phyloP scores from a whole-genome alignment of 2,797 vertebrate genomes.

The Gallinago nigripennis region DNA sequence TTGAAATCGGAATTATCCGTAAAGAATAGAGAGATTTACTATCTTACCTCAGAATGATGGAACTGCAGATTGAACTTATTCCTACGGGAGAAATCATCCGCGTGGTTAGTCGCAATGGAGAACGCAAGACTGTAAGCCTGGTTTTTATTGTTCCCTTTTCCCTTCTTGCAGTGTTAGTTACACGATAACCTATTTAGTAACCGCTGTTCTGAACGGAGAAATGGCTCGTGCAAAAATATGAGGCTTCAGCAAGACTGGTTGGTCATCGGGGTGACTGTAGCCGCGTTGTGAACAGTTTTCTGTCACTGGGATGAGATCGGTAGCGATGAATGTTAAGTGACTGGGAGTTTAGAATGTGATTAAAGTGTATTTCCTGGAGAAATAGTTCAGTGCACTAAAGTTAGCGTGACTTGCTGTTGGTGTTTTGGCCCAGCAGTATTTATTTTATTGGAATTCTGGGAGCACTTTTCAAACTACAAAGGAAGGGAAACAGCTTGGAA shows the following conservation, averaged over 20 bases:
- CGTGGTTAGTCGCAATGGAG: slow-evolving; percentile 59
- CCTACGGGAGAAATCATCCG: slow-evolving; percentile 80
- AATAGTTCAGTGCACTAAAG: neutral
- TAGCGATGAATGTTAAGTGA: neutral
- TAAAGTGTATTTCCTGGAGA: neutral
- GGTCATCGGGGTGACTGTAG: neutral
- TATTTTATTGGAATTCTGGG: neutral
- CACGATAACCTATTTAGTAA: neutral
- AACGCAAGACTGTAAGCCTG: slow-evolving; percentile 74
- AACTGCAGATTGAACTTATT: slow-evolving; percentile 71
- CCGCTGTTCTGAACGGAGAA: neutral
- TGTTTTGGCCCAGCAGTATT: neutral
- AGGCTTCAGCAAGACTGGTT: neutral
- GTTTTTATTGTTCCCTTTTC: neutral
- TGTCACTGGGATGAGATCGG: neutral
- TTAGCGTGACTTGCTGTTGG: neutral
- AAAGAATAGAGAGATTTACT: neutral
- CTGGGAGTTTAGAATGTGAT: neutral
- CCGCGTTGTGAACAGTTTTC: neutral
- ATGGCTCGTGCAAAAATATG: fast-evolving
- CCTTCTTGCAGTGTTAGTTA: neutral
- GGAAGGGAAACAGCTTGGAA: neutral
- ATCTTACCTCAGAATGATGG: slow-evolving; percentile 56
- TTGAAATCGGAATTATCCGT: neutral
- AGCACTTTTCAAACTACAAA: neutral